Percentiles rank a stretch among this genome's conserved stretches.
These are phyloP conservation scores for Cephalopterus ornatus DNA, from an alignment of 2,113 vertebrate genomes.

Conservation along the genomic window DNA sequence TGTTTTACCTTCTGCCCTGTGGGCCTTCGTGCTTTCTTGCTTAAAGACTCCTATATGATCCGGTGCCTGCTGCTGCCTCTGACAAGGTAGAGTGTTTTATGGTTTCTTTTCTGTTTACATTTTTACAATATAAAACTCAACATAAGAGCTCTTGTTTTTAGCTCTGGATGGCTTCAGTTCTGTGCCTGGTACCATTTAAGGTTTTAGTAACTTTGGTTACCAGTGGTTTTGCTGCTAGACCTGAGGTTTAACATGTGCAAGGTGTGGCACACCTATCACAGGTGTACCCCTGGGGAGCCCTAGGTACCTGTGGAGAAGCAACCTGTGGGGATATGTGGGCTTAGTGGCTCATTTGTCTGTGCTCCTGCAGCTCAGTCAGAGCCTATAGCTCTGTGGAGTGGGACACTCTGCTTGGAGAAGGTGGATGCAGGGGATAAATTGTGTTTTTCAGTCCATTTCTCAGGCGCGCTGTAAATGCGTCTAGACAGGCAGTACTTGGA, in stretches of 20 bases:
- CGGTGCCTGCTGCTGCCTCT: not conserved
- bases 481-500: slow-evolving; percentile 22
- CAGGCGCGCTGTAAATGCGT: not conserved
- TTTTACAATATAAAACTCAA: not conserved
- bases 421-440: not conserved
- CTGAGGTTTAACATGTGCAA: not conserved
- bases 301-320: not conserved
- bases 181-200: not conserved
- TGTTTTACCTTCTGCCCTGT: not conserved
- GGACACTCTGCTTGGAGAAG: not conserved
- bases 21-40: not conserved
- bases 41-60: not conserved
- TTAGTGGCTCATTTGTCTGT: not conserved
- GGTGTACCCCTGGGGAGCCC: not conserved
- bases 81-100: not conserved
- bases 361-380: not conserved
- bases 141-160: not conserved
- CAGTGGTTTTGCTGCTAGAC: not conserved
- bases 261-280: accelerated
- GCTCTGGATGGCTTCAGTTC: not conserved
- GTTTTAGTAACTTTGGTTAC: not conserved
- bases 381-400: not conserved
- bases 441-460: slow-evolving; percentile 6
- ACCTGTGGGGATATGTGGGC: not conserved
- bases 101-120: not conserved